Conservation (phyloP, 2,113 vertebrate species). For the Lampris incognitus region DNA sequence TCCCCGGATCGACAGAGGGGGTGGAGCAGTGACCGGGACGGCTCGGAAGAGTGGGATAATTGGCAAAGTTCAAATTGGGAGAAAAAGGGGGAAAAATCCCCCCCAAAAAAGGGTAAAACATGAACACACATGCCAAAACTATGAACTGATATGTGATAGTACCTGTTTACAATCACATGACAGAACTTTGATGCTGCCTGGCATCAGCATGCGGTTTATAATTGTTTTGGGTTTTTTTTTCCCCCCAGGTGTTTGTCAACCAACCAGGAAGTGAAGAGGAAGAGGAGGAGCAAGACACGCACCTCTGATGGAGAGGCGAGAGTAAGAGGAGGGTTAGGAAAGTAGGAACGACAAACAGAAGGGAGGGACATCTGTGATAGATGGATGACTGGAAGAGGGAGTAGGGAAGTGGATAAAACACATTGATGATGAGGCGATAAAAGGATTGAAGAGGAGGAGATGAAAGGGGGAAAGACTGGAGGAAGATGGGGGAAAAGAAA, state of each 20-base stretch:
- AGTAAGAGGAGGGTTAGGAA: conserved; percentile 17
- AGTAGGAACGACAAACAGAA: neutral
- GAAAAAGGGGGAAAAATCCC: too few species aligned
- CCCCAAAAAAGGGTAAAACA: too few species aligned
- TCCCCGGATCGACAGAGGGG: too few species aligned
- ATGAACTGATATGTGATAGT: too few species aligned
- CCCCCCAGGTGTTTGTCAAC: conserved; percentile 87
- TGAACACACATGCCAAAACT: too few species aligned
- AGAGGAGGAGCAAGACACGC: conserved; percentile 94
- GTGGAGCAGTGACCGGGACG: too few species aligned
- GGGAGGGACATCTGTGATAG: conserved; percentile 12
- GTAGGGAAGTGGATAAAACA: neutral
- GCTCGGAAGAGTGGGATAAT: too few species aligned
- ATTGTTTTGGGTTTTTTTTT: neutral
- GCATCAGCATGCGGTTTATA: neutral
- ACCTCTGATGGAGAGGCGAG: conserved; percentile 85
- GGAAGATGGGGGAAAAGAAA: neutral
- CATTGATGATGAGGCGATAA: neutral
- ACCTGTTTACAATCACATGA: too few species aligned
- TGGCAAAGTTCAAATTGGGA: too few species aligned
- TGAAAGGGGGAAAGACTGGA: neutral
- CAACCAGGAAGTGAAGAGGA: conserved; percentile 89
- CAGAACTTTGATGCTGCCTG: neutral
- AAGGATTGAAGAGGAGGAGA: neutral
- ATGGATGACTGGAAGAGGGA: conserved; percentile 5